Percentiles rank a stretch among this genome's conserved stretches.
Evolutionary conservation across 2,888 invertebrate genomes (phyloP).

Genomic region (Drosophila peninsularis): DNA sequence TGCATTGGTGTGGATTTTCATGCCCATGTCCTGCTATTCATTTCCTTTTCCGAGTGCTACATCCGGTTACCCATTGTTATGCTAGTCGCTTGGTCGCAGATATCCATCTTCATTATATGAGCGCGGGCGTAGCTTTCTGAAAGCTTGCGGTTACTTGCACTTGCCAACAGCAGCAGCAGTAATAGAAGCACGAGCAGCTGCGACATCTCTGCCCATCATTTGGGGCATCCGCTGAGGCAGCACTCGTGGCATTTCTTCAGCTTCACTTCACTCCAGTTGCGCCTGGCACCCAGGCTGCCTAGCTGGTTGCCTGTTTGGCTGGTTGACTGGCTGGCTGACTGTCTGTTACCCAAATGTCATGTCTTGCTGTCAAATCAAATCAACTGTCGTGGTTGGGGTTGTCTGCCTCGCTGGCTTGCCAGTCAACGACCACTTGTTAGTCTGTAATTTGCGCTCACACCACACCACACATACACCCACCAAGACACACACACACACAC

Average conservation of each 20-base stretch:
- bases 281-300: conserved; percentile 29
- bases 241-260: conserved; percentile 69
- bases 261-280: conserved; percentile 67
- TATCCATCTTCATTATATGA: conserved; percentile 62
- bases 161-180: conserved; percentile 48
- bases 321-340: conserved; percentile 33
- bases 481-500: conserved; percentile 26
- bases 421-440: conserved; percentile 82
- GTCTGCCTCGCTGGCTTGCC: conserved; percentile 78
- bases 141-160: conserved; percentile 60
- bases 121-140: conserved; percentile 23
- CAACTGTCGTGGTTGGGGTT: conserved; percentile 73
- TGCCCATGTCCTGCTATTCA: conserved; percentile 70
- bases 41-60: conserved; percentile 79
- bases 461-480: conserved; percentile 24
- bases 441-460: conserved; percentile 75
- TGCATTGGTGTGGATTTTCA: conserved; percentile 36
- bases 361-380: conserved; percentile 79
- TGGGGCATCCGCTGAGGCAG: conserved; percentile 33
- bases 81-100: conserved; percentile 52
- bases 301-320: background rate
- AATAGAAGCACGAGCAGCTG: conserved; percentile 2
- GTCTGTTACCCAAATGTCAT: conserved; percentile 70
- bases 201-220: conserved; percentile 21
- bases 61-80: conserved; percentile 71